A percentile compares a stretch with the other conserved stretches of the same genome.
phyloP scores from a whole-genome alignment of 2,797 vertebrate genomes.

The Diglossa cyanea region DNA sequence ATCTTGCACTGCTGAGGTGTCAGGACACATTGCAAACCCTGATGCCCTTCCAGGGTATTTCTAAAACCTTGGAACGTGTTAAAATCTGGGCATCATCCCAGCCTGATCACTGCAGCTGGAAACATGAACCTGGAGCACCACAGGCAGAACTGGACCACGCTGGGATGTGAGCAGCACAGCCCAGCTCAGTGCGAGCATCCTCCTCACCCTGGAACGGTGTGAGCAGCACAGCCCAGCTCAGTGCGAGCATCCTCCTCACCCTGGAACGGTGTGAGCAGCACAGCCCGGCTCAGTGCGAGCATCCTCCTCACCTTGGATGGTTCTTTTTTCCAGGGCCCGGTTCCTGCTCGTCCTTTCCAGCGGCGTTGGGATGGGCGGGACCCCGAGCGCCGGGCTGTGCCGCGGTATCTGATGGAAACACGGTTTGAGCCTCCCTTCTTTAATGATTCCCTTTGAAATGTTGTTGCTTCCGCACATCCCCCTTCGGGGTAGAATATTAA shows the following conservation, averaged over 20 bases:
- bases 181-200: no score
- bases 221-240: background rate
- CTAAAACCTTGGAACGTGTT: background rate
- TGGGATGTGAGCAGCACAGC: background rate
- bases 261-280: background rate
- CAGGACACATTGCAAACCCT: background rate
- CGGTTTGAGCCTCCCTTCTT: slow-evolving; percentile 56
- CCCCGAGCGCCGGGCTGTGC: background rate
- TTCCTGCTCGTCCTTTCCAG: background rate
- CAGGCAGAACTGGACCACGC: background rate
- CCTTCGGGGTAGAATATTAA: slow-evolving; percentile 72
- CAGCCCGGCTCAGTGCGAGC: fast-evolving
- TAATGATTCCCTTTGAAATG: slow-evolving; percentile 73
- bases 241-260: background rate
- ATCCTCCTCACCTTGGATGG: background rate
- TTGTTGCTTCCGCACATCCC: slow-evolving; percentile 55
- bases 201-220: no score
- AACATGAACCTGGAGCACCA: fast-evolving
- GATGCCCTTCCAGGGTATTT: background rate
- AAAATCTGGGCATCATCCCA: background rate
- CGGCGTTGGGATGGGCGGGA: background rate
- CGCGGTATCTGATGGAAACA: slow-evolving; percentile 26
- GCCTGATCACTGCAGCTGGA: fast-evolving
- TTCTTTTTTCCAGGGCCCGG: background rate
- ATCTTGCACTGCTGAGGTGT: background rate